Evolutionary conservation across 1,140 invertebrate genomes (phyloP).

Genomic region (Zaprionus nigranus): DNA sequence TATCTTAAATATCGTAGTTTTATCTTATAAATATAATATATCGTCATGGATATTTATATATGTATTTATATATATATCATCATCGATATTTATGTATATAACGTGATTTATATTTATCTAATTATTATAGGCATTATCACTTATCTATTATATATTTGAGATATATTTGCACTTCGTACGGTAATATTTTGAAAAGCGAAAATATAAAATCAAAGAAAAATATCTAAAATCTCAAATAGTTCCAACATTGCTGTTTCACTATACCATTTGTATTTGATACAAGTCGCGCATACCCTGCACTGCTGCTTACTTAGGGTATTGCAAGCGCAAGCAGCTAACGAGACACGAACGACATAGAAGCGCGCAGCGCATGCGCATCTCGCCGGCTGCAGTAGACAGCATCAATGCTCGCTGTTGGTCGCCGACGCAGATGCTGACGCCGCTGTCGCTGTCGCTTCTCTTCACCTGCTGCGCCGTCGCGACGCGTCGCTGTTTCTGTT

Average conservation of each 20-base stretch:
- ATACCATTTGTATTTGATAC: not conserved
- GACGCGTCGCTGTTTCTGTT: not conserved
- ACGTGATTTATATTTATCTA: too few relatives aligned
- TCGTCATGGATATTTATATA: too few relatives aligned
- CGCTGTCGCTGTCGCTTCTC: conserved; percentile 11
- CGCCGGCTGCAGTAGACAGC: conserved; percentile 14
- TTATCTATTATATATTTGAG: too few relatives aligned
- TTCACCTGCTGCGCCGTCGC: conserved; percentile 24
- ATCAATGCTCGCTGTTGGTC: conserved; percentile 36
- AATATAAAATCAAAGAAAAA: not conserved
- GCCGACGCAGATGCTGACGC: conserved; percentile 23
- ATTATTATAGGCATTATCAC: too few relatives aligned
- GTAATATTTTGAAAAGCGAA: not conserved
- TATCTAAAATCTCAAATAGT: not conserved
- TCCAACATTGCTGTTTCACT: too few relatives aligned
- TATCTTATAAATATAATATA: too few relatives aligned
- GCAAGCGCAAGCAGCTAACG: conserved; percentile 14
- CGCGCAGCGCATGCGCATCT: conserved; percentile 44
- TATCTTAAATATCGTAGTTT: too few relatives aligned
- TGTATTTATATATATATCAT: too few relatives aligned
- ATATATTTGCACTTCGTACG: too few relatives aligned
- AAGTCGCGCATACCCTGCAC: not conserved
- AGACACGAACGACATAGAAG: conserved; percentile 8
- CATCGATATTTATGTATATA: too few relatives aligned
- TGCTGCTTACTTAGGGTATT: conserved; percentile 1